These are phyloP conservation scores for Lethenteron camtschaticum DNA, from an alignment of 2,113 vertebrate species.

Conservation along the genomic window DNA sequence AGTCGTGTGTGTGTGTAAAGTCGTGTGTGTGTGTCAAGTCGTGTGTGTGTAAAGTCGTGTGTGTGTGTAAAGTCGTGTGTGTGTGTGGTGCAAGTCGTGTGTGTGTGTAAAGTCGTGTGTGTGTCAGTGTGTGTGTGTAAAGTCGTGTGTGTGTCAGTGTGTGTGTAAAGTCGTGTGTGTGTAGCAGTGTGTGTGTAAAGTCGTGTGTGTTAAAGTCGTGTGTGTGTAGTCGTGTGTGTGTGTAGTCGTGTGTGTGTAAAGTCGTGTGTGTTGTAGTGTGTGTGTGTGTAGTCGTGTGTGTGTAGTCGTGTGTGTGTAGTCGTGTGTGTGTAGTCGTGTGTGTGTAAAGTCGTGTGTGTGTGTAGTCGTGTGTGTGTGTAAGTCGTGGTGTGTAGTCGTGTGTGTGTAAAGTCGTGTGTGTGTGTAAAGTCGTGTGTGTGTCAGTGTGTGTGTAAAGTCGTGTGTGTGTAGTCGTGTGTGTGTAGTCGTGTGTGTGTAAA, in stretches of 20 bases:
- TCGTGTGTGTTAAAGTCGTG: not conserved
- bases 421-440: not conserved
- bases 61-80: not conserved
- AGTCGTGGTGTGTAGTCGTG: not conserved
- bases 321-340: not conserved
- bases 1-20: not conserved
- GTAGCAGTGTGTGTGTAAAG: not conserved
- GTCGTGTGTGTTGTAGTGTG: not conserved
- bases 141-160: not conserved
- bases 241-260: not conserved
- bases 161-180: not conserved
- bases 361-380: not conserved
- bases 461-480: not conserved
- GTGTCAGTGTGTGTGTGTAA: too few species aligned
- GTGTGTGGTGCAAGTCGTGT: not conserved
- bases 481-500: not conserved
- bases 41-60: not conserved
- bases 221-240: not conserved
- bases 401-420: not conserved
- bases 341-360: not conserved
- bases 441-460: not conserved
- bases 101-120: not conserved
- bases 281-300: not conserved
- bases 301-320: not conserved
- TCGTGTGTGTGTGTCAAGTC: not conserved